Evolutionary conservation across 92 coral and sea anemone species (phyloP).

Genomic region (Palythoa grandis): DNA sequence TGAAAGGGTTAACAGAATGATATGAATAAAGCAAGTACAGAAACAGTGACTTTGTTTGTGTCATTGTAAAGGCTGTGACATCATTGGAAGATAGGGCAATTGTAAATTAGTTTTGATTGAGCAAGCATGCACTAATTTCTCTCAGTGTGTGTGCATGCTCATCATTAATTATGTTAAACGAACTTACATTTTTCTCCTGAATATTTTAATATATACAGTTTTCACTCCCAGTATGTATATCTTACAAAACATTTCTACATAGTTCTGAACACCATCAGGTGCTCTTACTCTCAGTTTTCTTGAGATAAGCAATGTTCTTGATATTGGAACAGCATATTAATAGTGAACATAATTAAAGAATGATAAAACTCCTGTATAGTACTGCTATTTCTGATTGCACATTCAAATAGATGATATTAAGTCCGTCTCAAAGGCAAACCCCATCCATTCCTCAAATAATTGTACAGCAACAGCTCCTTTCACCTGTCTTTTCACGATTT

Average conservation of each 20-base stretch:
- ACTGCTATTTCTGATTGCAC: neutral
- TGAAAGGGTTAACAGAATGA: too few species aligned
- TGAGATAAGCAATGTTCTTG: neutral
- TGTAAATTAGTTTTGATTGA: too few species aligned
- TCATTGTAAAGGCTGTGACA: too few species aligned
- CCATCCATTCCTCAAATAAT: conserved; percentile 67
- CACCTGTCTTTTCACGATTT: conserved; percentile 92
- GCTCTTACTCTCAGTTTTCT: neutral
- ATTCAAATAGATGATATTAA: neutral
- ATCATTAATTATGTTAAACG: neutral
- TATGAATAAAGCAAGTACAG: too few species aligned
- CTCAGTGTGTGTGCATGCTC: neutral
- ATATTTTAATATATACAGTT: conserved; percentile 42
- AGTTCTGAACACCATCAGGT: neutral
- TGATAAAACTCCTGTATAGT: neutral
- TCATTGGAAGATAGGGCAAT: too few species aligned
- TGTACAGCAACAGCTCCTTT: conserved; percentile 94
- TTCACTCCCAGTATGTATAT: conserved; percentile 9
- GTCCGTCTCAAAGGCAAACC: neutral
- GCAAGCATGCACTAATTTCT: too few species aligned
- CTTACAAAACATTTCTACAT: neutral
- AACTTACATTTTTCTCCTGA: neutral
- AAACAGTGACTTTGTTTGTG: too few species aligned
- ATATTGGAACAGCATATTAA: neutral
- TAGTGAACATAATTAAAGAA: neutral